Conservation (phyloP, 1,140 invertebrate genomes). For the Sycophila sp. region DNA sequence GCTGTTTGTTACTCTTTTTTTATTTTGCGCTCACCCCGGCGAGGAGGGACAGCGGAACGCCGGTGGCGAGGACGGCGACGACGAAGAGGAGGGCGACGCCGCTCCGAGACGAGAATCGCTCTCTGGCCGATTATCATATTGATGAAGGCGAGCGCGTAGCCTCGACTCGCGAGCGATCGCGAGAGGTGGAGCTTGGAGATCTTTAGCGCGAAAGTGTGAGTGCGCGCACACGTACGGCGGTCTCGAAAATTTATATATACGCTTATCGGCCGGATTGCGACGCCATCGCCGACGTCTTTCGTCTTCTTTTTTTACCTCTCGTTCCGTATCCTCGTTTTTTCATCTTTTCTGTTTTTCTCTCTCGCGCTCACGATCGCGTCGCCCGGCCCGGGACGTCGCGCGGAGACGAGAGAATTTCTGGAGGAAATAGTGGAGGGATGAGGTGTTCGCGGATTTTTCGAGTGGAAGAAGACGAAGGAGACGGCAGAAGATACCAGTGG, state of each 20-base stretch:
- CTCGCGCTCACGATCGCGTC: too few species aligned
- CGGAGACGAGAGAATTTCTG: neutral
- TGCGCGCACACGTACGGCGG: too few species aligned
- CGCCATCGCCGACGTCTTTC: slow-evolving; percentile 5
- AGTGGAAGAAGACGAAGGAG: neutral
- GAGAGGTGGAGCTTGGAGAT: slow-evolving; percentile 39
- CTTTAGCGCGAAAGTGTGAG: too few species aligned
- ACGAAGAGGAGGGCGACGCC: slow-evolving; percentile 2
- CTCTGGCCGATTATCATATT: slow-evolving; percentile 52
- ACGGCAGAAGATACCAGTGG: neutral
- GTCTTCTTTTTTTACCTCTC: neutral
- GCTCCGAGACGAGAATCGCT: neutral
- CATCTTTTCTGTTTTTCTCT: neutral
- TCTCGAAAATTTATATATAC: slow-evolving; percentile 28
- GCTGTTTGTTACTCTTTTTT: neutral
- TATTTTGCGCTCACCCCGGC: neutral
- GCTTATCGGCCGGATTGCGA: slow-evolving; percentile 23
- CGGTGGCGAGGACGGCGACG: neutral
- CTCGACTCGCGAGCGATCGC: slow-evolving; percentile 40
- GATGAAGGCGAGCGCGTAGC: slow-evolving; percentile 46
- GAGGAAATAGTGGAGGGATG: slow-evolving; percentile 18
- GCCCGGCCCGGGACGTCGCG: neutral
- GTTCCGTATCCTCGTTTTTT: too few species aligned
- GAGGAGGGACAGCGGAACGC: neutral
- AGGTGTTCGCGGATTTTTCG: slow-evolving; percentile 24